Evolutionary conservation across 1,140 invertebrate species (phyloP).

Genomic region (Cecropterus lyciades): DNA sequence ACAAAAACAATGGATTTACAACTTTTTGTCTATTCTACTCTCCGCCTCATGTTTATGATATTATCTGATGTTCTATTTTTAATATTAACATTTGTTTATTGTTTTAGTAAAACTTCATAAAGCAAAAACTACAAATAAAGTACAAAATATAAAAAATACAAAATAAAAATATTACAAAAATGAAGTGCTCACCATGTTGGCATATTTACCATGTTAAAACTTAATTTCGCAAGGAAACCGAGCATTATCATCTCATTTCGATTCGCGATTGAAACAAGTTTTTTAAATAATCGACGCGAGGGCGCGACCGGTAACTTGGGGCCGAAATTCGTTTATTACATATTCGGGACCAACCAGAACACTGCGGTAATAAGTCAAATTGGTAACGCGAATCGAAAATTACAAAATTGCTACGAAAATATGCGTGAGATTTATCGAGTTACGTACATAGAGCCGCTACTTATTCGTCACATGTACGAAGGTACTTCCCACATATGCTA

Average conservation of each 20-base stretch:
- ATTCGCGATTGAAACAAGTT: slow-evolving; percentile 44
- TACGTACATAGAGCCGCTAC: slow-evolving; percentile 23
- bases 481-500: slow-evolving; percentile 36
- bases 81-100: neutral
- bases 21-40: slow-evolving; percentile 21
- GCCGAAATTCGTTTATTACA: slow-evolving; percentile 67
- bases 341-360: slow-evolving; percentile 57
- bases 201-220: slow-evolving; percentile 32
- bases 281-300: slow-evolving; percentile 51
- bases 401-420: slow-evolving; percentile 62
- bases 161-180: slow-evolving; percentile 23
- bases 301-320: slow-evolving; percentile 44
- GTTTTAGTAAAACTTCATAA: neutral
- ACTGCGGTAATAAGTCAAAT: slow-evolving; percentile 66
- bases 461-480: slow-evolving; percentile 12
- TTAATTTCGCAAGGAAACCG: slow-evolving; percentile 31
- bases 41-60: slow-evolving; percentile 11
- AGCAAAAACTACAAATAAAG: no score
- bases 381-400: slow-evolving; percentile 70
- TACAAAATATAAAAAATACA: neutral
- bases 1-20: slow-evolving; percentile 47
- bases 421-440: slow-evolving; percentile 16
- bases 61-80: slow-evolving; percentile 5
- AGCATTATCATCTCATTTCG: slow-evolving; percentile 33
- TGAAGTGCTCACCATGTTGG: slow-evolving; percentile 9